Evolutionary conservation across 2,797 vertebrate genomes (phyloP).

Genomic region (Chaetodon trifasciatus): DNA sequence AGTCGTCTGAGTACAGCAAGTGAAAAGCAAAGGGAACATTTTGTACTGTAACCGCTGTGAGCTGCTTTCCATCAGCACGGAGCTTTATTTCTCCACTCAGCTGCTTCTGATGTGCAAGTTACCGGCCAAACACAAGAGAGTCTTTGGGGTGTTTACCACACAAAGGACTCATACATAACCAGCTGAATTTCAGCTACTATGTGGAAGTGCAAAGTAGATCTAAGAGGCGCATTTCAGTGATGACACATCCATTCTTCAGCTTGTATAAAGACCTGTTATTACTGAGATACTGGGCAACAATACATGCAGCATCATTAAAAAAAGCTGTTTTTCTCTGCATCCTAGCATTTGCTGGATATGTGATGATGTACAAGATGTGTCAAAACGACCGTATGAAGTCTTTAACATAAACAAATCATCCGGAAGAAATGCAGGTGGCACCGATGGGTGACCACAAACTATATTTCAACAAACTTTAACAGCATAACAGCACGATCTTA

Average conservation of each 20-base stretch:
- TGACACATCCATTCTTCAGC: constrained; percentile 41
- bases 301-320: constrained; percentile 2
- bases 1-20: constrained; percentile 37
- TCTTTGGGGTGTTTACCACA: constrained; percentile 39
- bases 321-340: background rate
- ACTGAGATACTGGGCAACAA: constrained; percentile 26
- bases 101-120: constrained; percentile 46
- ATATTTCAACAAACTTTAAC: background rate
- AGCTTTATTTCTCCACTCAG: constrained; percentile 34
- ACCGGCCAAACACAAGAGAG: constrained; percentile 20
- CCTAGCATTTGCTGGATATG: background rate
- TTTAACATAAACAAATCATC: too few relatives aligned
- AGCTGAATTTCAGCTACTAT: constrained; percentile 19
- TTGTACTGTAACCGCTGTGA: constrained; percentile 42
- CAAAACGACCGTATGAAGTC: too few relatives aligned
- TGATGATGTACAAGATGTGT: too few relatives aligned
- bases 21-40: constrained; percentile 53
- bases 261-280: constrained; percentile 31
- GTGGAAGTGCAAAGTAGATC: constrained; percentile 31
- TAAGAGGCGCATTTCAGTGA: constrained; percentile 32
- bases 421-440: background rate
- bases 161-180: constrained; percentile 38
- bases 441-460: background rate
- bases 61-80: constrained; percentile 48
- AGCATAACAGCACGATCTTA: background rate